A percentile compares a stretch with the other conserved stretches of the same genome.
Conservation (phyloP, 53 echinoderm and acorn worm genomes). For the Arbacia lixula region DNA sequence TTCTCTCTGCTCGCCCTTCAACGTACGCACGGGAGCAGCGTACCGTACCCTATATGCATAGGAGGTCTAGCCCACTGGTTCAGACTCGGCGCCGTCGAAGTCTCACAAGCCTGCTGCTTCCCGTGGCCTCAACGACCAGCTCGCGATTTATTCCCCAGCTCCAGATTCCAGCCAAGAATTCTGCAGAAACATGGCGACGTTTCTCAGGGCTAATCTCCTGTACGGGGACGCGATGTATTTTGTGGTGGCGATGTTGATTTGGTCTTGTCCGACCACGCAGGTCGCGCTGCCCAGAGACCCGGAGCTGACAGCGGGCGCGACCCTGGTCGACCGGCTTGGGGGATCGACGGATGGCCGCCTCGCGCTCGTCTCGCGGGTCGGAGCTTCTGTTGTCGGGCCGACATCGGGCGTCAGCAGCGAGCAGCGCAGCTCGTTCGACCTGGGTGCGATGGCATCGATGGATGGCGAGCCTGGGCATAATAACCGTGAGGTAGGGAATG, state of each 20-base stretch:
- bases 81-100: not conserved
- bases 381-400: conserved; percentile 4
- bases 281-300: conserved; percentile 24
- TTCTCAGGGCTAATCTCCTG: conserved; percentile 11
- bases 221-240: conserved; percentile 6
- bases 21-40: not conserved
- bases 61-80: conserved; percentile 1
- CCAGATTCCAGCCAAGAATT: conserved; percentile 16
- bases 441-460: not conserved
- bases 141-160: not conserved
- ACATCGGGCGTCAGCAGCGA: not conserved
- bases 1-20: conserved; percentile 14
- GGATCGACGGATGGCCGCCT: conserved; percentile 14
- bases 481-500: not conserved
- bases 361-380: conserved; percentile 21
- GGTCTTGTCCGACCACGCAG: conserved; percentile 42
- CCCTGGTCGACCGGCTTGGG: not conserved
- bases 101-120: not conserved
- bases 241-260: conserved; percentile 28
- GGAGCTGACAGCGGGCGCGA: not conserved
- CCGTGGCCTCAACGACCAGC: not conserved
- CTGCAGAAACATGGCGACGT: conserved; percentile 12
- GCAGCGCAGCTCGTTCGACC: not conserved
- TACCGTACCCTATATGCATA: not conserved
- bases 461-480: not conserved